phyloP scores from a whole-genome alignment of 2,888 invertebrate species.

The Baccha elongata region DNA sequence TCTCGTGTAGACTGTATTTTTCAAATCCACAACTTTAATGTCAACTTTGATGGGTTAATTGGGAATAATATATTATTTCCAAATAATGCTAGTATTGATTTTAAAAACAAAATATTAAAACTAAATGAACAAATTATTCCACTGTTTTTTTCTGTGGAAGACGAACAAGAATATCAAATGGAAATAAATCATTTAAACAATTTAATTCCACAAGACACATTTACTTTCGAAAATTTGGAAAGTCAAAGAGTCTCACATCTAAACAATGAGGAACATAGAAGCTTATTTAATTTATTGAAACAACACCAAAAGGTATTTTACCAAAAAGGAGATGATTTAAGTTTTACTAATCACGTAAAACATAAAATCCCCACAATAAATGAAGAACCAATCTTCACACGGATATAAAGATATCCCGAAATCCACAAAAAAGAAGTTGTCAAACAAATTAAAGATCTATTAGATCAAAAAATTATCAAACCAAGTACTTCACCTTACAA shows the following conservation, averaged over 20 bases:
- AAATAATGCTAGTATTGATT: slow-evolving; percentile 10
- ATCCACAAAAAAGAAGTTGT: slow-evolving; percentile 26
- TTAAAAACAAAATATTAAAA: slow-evolving; percentile 23
- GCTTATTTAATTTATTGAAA: slow-evolving; percentile 5
- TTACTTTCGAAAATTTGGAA: slow-evolving; percentile 17
- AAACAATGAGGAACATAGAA: neutral
- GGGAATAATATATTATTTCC: slow-evolving; percentile 39
- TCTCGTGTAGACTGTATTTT: slow-evolving; percentile 2
- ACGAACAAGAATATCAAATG: slow-evolving; percentile 18
- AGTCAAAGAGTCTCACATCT: slow-evolving; percentile 7
- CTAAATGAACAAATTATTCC: slow-evolving; percentile 12
- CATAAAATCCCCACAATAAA: slow-evolving; percentile 2
- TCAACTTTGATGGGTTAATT: slow-evolving; percentile 12
- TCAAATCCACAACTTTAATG: slow-evolving; percentile 18
- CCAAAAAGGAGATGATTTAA: slow-evolving; percentile 11
- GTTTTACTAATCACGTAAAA: slow-evolving; percentile 24
- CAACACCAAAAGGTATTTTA: slow-evolving; percentile 18
- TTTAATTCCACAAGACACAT: slow-evolving; percentile 9
- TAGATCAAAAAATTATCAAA: slow-evolving; percentile 33
- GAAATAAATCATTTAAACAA: slow-evolving; percentile 20
- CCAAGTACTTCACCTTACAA: slow-evolving; percentile 30
- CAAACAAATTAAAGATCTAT: slow-evolving; percentile 44
- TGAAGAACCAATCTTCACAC: slow-evolving; percentile 11
- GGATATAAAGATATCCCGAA: slow-evolving; percentile 17
- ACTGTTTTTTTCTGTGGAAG: slow-evolving; percentile 16